phyloP scores from a whole-genome alignment of 2,888 invertebrate species.

The Platycnemis pennipes region DNA sequence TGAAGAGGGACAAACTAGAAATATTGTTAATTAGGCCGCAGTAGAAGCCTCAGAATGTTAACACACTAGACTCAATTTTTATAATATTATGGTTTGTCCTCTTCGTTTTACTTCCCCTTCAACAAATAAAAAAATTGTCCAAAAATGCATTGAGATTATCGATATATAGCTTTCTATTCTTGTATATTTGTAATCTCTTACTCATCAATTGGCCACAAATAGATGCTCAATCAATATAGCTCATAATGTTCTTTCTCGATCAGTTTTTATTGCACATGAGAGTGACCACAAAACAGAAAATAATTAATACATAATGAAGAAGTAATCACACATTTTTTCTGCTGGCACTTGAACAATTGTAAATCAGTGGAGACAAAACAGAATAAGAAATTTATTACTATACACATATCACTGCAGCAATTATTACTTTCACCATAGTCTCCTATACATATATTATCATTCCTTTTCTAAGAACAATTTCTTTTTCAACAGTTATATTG shows the following conservation, averaged over 20 bases:
- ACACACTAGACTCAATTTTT: too few species aligned
- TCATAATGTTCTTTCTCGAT: constrained; percentile 5
- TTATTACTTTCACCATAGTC: constrained; percentile 53
- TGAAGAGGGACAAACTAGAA: too few species aligned
- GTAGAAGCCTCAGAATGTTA: too few species aligned
- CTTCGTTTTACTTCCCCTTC: too few species aligned
- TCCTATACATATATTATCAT: constrained; percentile 58
- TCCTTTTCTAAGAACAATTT: constrained; percentile 34
- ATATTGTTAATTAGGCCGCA: too few species aligned
- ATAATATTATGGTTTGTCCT: too few species aligned
- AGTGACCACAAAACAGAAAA: constrained; percentile 50
- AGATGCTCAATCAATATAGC: not conserved
- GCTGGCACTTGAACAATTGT: constrained; percentile 42
- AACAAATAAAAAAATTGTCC: too few species aligned
- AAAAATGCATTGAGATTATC: too few species aligned
- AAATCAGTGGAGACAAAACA: constrained; percentile 40
- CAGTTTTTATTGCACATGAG: constrained; percentile 55
- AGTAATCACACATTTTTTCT: constrained; percentile 7
- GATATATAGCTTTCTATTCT: too few species aligned
- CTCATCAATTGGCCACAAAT: not conserved
- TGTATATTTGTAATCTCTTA: too few species aligned
- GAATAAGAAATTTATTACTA: constrained; percentile 59
- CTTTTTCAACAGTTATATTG: constrained; percentile 39
- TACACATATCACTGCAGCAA: constrained; percentile 47
- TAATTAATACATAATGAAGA: constrained; percentile 40